These are phyloP conservation scores for Paramacrobiotus metropolitanus DNA, from an alignment of 1,140 invertebrate species.

Conservation along the genomic window DNA sequence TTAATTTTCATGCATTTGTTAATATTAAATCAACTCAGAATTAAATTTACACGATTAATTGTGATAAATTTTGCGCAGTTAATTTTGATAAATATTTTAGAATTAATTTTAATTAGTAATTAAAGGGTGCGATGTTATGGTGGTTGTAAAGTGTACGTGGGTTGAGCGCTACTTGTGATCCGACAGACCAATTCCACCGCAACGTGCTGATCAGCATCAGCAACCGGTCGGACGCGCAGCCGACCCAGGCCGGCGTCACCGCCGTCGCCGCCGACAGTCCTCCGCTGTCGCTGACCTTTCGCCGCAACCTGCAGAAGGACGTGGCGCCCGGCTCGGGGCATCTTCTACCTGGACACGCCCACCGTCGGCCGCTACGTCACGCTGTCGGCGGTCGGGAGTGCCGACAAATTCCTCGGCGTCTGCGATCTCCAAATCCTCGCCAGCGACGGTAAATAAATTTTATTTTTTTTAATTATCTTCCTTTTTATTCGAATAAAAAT, in stretches of 20 bases:
- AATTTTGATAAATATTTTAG: too few relatives aligned
- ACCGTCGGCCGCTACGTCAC: neutral
- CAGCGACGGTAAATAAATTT: neutral
- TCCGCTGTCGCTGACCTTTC: neutral
- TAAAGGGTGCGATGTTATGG: neutral
- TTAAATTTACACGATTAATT: too few relatives aligned
- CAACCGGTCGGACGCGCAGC: slow-evolving; percentile 3
- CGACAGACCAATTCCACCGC: neutral
- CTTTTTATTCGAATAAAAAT: neutral
- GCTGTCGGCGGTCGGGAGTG: neutral
- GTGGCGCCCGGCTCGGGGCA: neutral
- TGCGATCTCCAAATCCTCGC: neutral
- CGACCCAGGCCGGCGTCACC: neutral
- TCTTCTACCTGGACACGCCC: neutral
- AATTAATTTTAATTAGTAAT: too few relatives aligned
- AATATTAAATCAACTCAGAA: too few relatives aligned
- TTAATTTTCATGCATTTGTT: neutral
- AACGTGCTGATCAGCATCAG: neutral
- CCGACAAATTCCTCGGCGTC: neutral
- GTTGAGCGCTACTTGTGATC: neutral
- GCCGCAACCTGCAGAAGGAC: neutral
- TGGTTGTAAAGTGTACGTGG: neutral
- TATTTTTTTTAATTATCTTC: neutral
- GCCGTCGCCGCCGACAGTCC: neutral
- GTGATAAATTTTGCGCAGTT: too few relatives aligned